phyloP scores from a whole-genome alignment of 1,140 invertebrate species.

The Cardiocondyla obscurior region DNA sequence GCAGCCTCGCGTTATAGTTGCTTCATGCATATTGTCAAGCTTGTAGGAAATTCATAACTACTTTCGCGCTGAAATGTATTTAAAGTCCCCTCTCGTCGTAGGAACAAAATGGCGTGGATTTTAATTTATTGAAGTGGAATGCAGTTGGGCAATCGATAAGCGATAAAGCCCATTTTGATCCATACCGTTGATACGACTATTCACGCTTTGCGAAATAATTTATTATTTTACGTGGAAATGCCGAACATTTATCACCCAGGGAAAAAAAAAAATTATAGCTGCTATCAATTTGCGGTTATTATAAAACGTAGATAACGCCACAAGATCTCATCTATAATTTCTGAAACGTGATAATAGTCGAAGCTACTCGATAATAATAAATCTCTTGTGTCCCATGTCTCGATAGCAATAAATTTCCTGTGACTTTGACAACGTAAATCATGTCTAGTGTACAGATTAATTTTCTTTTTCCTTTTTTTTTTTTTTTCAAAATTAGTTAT shows the following conservation, averaged over 20 bases:
- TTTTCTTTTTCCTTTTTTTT: too few relatives aligned
- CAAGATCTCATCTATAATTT: constrained; percentile 25
- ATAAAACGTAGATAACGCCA: not conserved
- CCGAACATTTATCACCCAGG: not conserved
- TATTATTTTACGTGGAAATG: constrained; percentile 11
- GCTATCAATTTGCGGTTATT: constrained; percentile 24
- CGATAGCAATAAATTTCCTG: constrained; percentile 19
- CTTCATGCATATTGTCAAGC: not conserved
- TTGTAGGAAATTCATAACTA: constrained; percentile 28
- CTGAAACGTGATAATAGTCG: not conserved
- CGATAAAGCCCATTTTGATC: constrained; percentile 7
- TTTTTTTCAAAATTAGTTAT: not conserved
- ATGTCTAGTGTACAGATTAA: not conserved
- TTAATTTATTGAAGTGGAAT: constrained; percentile 25
- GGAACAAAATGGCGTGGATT: not conserved
- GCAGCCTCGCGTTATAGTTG: too few relatives aligned
- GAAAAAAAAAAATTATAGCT: constrained; percentile 4
- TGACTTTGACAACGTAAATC: not conserved
- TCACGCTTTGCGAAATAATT: constrained; percentile 4
- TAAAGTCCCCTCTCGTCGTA: not conserved
- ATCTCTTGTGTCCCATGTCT: not conserved
- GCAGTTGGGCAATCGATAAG: not conserved
- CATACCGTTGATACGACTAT: not conserved
- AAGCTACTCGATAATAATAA: constrained; percentile 19
- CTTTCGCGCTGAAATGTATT: constrained; percentile 5